Evolutionary conservation across 1,140 invertebrate species (phyloP).

Genomic region (Drosophila pallidifrons): DNA sequence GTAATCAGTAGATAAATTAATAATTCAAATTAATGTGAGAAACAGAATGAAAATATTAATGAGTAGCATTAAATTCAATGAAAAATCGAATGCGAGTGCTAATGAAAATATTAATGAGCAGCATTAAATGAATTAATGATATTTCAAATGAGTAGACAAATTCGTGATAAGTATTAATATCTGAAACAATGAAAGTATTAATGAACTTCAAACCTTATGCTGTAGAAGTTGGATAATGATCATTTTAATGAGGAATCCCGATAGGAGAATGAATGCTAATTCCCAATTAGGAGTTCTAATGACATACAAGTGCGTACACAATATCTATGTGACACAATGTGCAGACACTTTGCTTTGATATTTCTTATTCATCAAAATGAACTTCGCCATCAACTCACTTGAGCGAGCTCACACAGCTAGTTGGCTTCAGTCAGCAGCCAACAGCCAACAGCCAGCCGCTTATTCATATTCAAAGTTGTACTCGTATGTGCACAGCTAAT

Average conservation of each 20-base stretch:
- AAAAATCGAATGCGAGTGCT: neutral
- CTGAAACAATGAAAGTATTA: neutral
- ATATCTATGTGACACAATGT: neutral
- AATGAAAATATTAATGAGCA: neutral
- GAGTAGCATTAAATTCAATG: too few species aligned
- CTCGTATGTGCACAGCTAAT: conserved; percentile 34
- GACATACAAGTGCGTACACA: neutral
- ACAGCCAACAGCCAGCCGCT: neutral
- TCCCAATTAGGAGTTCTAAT: neutral
- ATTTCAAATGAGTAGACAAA: too few species aligned
- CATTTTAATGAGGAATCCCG: neutral
- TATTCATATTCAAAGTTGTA: conserved; percentile 6
- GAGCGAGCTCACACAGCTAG: neutral
- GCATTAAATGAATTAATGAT: too few species aligned
- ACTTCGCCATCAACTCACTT: conserved; percentile 3
- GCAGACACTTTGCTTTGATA: neutral
- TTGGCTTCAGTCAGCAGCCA: neutral
- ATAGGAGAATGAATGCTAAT: neutral
- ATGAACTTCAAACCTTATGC: neutral
- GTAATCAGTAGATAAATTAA: neutral
- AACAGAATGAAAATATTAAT: neutral
- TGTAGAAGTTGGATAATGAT: neutral
- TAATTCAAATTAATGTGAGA: neutral
- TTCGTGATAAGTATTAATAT: too few species aligned
- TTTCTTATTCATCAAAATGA: neutral